Evolutionary conservation across 1,140 invertebrate species (phyloP).

Genomic region (Papilio polyxenes): DNA sequence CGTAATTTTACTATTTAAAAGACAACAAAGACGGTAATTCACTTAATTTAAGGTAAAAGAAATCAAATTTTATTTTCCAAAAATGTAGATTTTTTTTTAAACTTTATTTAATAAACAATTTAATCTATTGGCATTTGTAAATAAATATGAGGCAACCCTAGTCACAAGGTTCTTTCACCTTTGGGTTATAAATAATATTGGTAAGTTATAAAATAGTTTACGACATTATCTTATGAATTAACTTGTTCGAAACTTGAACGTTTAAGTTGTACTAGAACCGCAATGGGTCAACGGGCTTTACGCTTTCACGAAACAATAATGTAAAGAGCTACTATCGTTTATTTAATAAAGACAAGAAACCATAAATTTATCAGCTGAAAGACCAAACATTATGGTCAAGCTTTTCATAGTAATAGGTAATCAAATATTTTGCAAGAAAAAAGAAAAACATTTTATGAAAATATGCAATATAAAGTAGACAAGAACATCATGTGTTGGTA

Average conservation of each 20-base stretch:
- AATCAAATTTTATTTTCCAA: too few species aligned
- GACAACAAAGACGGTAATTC: background rate
- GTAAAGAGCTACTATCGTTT: background rate
- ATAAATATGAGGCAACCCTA: background rate
- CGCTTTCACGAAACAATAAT: background rate
- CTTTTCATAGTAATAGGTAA: background rate
- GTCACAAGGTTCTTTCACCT: background rate
- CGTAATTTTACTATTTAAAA: background rate
- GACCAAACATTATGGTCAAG: background rate
- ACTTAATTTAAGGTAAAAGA: too few species aligned
- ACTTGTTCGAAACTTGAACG: background rate
- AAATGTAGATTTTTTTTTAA: too few species aligned
- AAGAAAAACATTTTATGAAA: background rate
- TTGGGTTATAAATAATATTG: background rate
- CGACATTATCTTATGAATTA: conserved; percentile 12
- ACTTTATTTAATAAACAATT: background rate
- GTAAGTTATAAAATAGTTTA: background rate
- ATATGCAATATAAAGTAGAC: background rate
- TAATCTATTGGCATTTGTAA: background rate
- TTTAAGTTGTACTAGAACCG: background rate
- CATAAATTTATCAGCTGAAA: background rate
- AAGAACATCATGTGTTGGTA: too few species aligned
- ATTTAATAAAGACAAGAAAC: background rate
- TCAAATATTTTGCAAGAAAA: background rate
- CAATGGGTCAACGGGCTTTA: background rate